A percentile compares a stretch with the other conserved stretches of the same genome.
Evolutionary conservation across 2,797 vertebrate species (phyloP).

Genomic region (Crypturellus tataupa): DNA sequence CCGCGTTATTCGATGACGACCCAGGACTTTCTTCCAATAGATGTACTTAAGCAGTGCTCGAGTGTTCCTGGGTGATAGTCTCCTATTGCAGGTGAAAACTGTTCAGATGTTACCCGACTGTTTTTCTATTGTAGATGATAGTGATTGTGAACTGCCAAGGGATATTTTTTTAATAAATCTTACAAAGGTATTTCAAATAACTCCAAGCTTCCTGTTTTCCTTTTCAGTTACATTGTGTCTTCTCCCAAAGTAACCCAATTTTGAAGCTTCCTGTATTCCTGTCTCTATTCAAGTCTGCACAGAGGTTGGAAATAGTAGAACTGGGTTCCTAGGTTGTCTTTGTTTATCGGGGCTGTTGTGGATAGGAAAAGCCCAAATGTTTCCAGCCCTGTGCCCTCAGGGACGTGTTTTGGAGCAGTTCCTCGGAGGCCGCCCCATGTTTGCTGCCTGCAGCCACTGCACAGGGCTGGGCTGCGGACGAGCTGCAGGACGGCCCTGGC

Average conservation of each 20-base stretch:
- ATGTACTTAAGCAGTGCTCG: not conserved
- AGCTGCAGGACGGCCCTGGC: no score
- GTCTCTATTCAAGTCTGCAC: accelerated
- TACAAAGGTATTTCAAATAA: not conserved
- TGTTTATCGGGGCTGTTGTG: accelerated
- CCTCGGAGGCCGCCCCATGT: not conserved
- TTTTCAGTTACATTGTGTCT: not conserved
- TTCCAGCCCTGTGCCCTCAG: not conserved
- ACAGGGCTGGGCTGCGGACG: accelerated
- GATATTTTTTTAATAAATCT: slow-evolving; percentile 58
- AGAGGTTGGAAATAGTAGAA: accelerated
- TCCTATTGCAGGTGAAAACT: not conserved
- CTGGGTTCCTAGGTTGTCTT: accelerated
- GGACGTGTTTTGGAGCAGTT: not conserved
- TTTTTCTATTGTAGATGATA: not conserved
- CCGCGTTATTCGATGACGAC: not conserved
- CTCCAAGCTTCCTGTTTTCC: not conserved
- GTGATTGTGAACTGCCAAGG: slow-evolving; percentile 47
- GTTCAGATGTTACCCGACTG: not conserved
- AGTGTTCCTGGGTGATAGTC: not conserved
- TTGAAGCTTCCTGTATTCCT: not conserved
- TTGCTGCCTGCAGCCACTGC: accelerated
- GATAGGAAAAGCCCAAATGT: not conserved
- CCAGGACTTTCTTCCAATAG: not conserved
- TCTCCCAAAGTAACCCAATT: not conserved